Conservation (phyloP, 2,888 invertebrate species). For the Pimpla rufipes region DNA sequence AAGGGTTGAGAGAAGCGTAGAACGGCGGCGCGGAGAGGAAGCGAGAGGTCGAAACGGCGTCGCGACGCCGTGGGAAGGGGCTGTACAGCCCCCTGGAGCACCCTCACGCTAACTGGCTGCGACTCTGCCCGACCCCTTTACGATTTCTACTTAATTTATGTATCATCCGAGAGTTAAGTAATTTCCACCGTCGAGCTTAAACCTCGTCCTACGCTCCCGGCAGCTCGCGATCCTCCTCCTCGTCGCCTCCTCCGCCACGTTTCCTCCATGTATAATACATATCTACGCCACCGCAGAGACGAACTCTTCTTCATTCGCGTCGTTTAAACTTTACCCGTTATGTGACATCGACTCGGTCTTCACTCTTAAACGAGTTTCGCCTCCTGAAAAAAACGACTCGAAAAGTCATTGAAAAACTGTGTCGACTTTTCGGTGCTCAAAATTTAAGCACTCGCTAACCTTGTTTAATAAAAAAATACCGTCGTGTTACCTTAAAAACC, state of each 20-base stretch:
- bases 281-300: slow-evolving; percentile 65
- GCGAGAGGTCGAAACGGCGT: slow-evolving; percentile 67
- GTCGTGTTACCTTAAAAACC: neutral
- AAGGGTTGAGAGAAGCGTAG: slow-evolving; percentile 81
- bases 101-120: slow-evolving; percentile 85
- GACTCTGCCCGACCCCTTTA: slow-evolving; percentile 84
- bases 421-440: neutral
- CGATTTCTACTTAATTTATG: slow-evolving; percentile 85
- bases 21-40: slow-evolving; percentile 41
- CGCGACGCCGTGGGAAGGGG: slow-evolving; percentile 74
- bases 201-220: slow-evolving; percentile 56
- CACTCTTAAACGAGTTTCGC: neutral
- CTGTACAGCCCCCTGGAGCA: slow-evolving; percentile 85
- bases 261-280: slow-evolving; percentile 66
- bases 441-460: neutral
- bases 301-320: slow-evolving; percentile 73
- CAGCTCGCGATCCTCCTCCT: slow-evolving; percentile 28
- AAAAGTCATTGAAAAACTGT: slow-evolving; percentile 2
- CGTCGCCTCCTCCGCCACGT: slow-evolving; percentile 37
- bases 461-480: neutral
- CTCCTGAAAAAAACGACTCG: neutral
- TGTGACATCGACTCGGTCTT: slow-evolving; percentile 53
- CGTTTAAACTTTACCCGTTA: slow-evolving; percentile 69
- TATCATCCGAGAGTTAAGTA: slow-evolving; percentile 86
- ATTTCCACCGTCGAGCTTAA: slow-evolving; percentile 81